Evolutionary conservation across 2,888 invertebrate species (phyloP).

Genomic region (Ditula angustiorana): DNA sequence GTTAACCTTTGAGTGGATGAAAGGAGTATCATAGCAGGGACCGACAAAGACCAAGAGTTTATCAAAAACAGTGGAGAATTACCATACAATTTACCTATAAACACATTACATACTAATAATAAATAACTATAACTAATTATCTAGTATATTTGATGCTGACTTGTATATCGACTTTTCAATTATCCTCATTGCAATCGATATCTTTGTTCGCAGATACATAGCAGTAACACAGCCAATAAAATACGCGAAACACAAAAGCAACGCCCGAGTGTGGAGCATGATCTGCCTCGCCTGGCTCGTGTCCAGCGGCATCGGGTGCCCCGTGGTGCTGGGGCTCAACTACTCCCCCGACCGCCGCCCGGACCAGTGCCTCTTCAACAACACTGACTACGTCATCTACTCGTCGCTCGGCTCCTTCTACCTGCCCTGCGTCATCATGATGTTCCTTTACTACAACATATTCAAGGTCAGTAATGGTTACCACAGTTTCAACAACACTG

Average conservation of each 20-base stretch:
- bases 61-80: too few species aligned
- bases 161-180: not conserved
- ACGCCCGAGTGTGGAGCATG: conserved; percentile 96
- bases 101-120: too few species aligned
- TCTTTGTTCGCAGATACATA: conserved; percentile 91
- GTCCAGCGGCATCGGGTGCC: conserved; percentile 95
- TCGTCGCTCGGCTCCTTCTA: conserved; percentile 99
- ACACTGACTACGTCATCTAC: conserved; percentile 98
- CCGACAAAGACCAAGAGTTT: too few species aligned
- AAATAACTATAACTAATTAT: too few species aligned
- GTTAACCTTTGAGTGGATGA: too few species aligned
- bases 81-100: too few species aligned
- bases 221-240: conserved; percentile 99
- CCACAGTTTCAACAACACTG: conserved; percentile 98
- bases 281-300: conserved; percentile 98
- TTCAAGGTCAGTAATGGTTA: conserved; percentile 91
- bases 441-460: conserved; percentile 98
- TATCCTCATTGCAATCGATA: not conserved
- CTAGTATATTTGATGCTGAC: not conserved
- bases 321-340: conserved; percentile 98
- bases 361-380: conserved; percentile 97
- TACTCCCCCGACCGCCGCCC: conserved; percentile 93
- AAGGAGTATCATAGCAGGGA: too few species aligned
- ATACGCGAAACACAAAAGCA: conserved; percentile 99
- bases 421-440: conserved; percentile 99